phyloP scores from a whole-genome alignment of 2,797 vertebrate species.

The Sylvilagus floridanus region DNA sequence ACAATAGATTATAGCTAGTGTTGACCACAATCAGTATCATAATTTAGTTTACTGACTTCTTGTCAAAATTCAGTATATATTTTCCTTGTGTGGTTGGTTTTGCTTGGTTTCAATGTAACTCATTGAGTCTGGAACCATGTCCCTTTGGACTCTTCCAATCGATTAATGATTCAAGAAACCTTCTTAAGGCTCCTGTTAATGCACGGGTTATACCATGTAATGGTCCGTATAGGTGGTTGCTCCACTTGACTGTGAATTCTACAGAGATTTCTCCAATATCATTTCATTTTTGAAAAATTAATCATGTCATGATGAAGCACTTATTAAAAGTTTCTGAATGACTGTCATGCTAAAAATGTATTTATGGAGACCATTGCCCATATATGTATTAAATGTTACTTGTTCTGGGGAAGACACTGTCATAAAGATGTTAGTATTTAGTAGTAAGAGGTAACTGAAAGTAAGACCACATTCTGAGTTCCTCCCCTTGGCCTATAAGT shows the following conservation, averaged over 20 bases:
- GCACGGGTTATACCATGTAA: background rate
- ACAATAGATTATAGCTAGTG: background rate
- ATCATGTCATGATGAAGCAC: background rate
- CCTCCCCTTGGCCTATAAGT: background rate
- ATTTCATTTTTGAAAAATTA: constrained; percentile 15
- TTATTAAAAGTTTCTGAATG: constrained; percentile 15
- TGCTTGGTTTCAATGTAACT: background rate
- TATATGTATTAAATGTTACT: background rate
- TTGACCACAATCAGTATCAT: background rate
- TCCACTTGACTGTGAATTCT: background rate
- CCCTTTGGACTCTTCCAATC: background rate
- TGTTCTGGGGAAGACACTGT: background rate
- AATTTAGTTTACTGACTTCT: background rate
- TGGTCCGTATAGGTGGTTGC: background rate
- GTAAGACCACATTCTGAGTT: background rate
- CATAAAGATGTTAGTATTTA: background rate
- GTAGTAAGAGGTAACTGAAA: background rate
- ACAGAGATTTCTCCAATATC: background rate
- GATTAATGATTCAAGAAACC: background rate
- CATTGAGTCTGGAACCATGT: background rate
- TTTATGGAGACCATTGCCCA: background rate
- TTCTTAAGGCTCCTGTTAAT: background rate
- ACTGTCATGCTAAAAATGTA: background rate
- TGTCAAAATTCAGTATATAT: background rate
- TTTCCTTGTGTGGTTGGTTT: background rate